phyloP scores from a whole-genome alignment of 2,797 vertebrate genomes.

The Labroides dimidiatus region DNA sequence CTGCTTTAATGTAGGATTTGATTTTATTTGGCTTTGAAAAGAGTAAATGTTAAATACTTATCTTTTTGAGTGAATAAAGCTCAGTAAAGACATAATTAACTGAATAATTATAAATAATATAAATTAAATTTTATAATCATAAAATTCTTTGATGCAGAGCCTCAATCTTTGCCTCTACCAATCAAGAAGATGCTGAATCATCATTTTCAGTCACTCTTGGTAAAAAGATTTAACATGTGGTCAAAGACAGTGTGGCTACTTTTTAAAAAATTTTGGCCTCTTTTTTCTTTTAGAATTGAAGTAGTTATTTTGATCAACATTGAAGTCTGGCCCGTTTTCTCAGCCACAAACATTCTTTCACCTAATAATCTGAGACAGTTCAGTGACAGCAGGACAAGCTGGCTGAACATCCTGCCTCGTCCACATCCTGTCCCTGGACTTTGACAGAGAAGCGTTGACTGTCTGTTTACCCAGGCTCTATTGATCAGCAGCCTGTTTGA shows the following conservation, averaged over 20 bases:
- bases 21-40: too few relatives aligned
- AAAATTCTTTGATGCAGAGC: conserved; percentile 3
- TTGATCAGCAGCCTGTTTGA: conserved; percentile 75
- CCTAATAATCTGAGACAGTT: conserved; percentile 62
- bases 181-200: conserved; percentile 14
- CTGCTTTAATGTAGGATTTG: too few relatives aligned
- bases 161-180: background rate
- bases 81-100: too few relatives aligned
- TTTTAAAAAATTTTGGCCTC: conserved; percentile 12
- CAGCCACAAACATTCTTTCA: conserved; percentile 60
- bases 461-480: conserved; percentile 73
- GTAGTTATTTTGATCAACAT: conserved; percentile 13
- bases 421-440: conserved; percentile 78
- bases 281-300: background rate
- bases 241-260: conserved; percentile 6
- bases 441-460: conserved; percentile 69
- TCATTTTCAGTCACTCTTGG: background rate
- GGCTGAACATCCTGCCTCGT: conserved; percentile 62
- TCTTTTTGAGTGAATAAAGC: too few relatives aligned
- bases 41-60: too few relatives aligned
- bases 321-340: conserved; percentile 22
- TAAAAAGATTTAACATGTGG: background rate
- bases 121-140: too few relatives aligned
- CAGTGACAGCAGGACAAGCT: conserved; percentile 57
- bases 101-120: too few relatives aligned